Base-by-base conservation (phyloP, 2,797 vertebrate genomes). In the Ptychadena robeensis region DNA sequence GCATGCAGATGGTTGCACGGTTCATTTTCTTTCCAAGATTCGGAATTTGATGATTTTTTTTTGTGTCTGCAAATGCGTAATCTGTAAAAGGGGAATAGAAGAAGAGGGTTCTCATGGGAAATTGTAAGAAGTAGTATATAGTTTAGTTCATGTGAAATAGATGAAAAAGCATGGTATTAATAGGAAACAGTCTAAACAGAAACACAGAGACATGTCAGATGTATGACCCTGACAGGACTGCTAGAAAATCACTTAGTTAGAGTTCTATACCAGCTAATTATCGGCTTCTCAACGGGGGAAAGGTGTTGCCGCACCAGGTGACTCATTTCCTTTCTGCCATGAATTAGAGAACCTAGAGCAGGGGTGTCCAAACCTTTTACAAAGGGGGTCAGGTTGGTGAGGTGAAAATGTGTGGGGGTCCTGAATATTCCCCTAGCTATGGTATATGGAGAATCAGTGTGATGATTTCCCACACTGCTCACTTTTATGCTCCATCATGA, bases 61-160 rank as follows among this genome's bases (percentile, higher is more conserved):
- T 11, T 53, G n/a, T 22, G 32, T 67, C 65, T 67, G 48, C 57
- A 35, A 74, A 74, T 63, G 53, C 32, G 53, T 63, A 74, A 74
- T 74, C 28, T 65, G 44, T 57, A 57, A 59, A 28, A 73, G 28
- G 31, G 71, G 22, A 57, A 48, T 15, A 57, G 32, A 30, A 70
- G 22, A 32, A 74, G 65, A 35, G 34, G 31, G 37, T 63, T 74
- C 73, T 74, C 73, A 74, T 61, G 73, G 53, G 73, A 74, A 74
- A 63, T 74, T 32, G 32, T 32, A 74, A 63, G 31, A 74, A 34
- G 12, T 7, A 35, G 73, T 63, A 63, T 15, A 61, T 59, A 22
- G 32, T 74, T 34, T n/a, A 74, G 73, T 22, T 53, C 73, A 74
- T 74, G 73, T 74, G 73, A 74, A 74, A 70, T 70, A 44, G 11